Evolutionary conservation across 2,888 invertebrate genomes (phyloP).

Genomic region (Therioaphis trifolii): DNA sequence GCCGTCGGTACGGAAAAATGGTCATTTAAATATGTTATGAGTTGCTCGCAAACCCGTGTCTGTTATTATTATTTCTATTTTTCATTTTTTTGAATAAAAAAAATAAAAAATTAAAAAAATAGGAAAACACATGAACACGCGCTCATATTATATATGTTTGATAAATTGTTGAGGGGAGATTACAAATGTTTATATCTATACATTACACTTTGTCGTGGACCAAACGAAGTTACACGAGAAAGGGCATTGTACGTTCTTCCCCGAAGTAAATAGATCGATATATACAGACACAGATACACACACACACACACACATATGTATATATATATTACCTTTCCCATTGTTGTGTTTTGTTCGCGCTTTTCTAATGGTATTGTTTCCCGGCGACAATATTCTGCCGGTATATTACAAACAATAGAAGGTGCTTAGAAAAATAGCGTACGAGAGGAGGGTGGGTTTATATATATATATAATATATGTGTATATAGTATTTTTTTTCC

Average conservation of each 20-base stretch:
- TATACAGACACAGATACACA: no score
- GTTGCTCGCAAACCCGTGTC: not conserved
- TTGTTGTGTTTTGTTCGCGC: constrained; percentile 35
- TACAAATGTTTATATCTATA: constrained; percentile 15
- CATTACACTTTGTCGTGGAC: not conserved
- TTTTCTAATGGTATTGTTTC: constrained; percentile 45
- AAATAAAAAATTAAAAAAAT: no score
- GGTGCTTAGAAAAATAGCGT: constrained; percentile 34
- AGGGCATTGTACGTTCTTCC: constrained; percentile 26
- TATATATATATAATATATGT: not conserved
- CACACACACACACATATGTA: not conserved
- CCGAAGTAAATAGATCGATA: constrained; percentile 7
- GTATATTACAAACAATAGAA: constrained; percentile 40
- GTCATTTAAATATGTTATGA: constrained; percentile 28
- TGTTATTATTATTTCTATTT: not conserved
- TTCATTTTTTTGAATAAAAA: not conserved
- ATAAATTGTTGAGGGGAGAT: constrained; percentile 2
- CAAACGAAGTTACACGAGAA: not conserved
- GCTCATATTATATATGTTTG: not conserved
- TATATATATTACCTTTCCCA: constrained; percentile 26
- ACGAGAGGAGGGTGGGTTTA: not conserved
- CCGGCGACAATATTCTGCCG: constrained; percentile 21
- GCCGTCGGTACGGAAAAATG: not conserved
- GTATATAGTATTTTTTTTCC: not conserved
- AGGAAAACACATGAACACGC: not conserved